A percentile compares a stretch with the other conserved stretches of the same genome.
These are phyloP conservation scores for Tragelaphus imberbis DNA, from an alignment of 2,113 vertebrate genomes.

Conservation along the genomic window DNA sequence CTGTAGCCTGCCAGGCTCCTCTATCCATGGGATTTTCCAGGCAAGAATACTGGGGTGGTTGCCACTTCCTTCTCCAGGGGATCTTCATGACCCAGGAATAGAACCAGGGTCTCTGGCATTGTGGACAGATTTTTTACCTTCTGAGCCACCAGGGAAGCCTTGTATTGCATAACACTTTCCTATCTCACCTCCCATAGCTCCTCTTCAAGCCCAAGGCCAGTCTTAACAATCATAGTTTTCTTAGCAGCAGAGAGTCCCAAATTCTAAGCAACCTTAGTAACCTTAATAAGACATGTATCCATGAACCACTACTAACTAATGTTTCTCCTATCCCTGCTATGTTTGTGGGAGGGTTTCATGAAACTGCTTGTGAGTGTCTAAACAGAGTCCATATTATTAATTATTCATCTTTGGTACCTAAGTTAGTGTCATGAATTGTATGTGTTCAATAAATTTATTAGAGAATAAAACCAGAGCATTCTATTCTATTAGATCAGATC, in stretches of 20 bases:
- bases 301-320: background rate
- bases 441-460: background rate
- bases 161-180: rapidly evolving
- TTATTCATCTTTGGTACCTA: background rate
- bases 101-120: background rate
- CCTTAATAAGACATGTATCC: background rate
- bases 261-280: background rate
- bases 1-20: background rate
- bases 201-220: background rate
- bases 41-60: background rate
- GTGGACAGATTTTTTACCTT: background rate
- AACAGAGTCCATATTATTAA: background rate
- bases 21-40: background rate
- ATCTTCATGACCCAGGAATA: background rate
- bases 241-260: background rate
- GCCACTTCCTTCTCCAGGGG: background rate
- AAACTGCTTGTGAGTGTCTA: background rate
- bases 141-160: background rate
- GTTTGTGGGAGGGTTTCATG: background rate
- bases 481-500: background rate
- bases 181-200: background rate
- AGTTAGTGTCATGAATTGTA: background rate
- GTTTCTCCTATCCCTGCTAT: background rate
- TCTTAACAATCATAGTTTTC: background rate
- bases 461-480: background rate